Conservation (phyloP, 2,113 vertebrate species). For the Plecturocebus donacophilus region DNA sequence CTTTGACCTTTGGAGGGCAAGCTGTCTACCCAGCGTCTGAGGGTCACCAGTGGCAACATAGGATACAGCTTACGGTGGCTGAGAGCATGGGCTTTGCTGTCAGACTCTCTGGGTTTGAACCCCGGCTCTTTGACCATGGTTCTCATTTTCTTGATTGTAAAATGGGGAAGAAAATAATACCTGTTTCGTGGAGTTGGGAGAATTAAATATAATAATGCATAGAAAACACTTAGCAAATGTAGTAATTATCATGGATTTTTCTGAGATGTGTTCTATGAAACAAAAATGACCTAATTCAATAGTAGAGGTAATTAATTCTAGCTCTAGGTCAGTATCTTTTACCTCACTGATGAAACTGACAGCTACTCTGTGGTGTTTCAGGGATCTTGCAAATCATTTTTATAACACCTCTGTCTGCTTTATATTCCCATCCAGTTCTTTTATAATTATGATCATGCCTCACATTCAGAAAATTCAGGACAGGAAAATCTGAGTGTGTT, state of each 20-base stretch:
- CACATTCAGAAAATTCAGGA: background rate
- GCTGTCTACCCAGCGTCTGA: background rate
- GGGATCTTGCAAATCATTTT: slow-evolving; percentile 27
- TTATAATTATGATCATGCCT: background rate
- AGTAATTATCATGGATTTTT: background rate
- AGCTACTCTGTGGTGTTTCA: background rate
- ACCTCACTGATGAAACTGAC: background rate
- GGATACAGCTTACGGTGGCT: background rate
- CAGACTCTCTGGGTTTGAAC: background rate
- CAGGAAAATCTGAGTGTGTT: slow-evolving; percentile 23
- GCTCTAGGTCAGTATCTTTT: background rate
- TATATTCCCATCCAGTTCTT: background rate
- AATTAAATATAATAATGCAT: background rate
- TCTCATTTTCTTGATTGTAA: background rate
- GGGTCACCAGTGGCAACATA: no score
- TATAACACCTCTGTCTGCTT: background rate
- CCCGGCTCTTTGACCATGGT: background rate
- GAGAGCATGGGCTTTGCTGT: background rate
- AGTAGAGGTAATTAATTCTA: background rate
- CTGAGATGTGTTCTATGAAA: background rate
- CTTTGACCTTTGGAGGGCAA: background rate
- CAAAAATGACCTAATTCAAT: background rate
- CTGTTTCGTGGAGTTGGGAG: background rate
- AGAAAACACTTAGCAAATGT: background rate
- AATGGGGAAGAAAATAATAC: background rate